Conservation (phyloP, 2,797 vertebrate genomes). For the Aeoliscus strigatus region DNA sequence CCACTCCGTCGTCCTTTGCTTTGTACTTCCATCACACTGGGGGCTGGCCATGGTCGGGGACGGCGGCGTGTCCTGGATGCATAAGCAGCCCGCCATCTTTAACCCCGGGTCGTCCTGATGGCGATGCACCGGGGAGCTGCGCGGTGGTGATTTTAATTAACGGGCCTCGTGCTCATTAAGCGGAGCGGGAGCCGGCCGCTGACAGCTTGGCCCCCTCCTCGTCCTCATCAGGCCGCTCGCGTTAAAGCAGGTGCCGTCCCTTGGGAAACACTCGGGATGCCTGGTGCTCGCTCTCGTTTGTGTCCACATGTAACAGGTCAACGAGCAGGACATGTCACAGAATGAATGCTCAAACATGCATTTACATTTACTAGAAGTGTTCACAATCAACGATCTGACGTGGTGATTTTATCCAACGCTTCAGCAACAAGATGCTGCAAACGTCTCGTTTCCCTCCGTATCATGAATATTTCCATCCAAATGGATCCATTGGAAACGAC, state of each 20-base stretch:
- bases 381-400: no score
- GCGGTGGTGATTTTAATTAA: conserved; percentile 79
- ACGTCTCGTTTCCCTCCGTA: no score
- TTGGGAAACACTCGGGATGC: conserved; percentile 41
- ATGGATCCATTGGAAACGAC: no score
- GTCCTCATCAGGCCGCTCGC: conserved; percentile 59
- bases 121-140: conserved; percentile 59
- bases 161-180: conserved; percentile 73
- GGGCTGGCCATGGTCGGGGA: conserved; percentile 45
- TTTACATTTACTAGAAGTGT: no score
- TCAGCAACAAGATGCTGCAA: no score
- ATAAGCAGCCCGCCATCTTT: conserved; percentile 56
- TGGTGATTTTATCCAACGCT: no score
- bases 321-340: no score
- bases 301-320: background rate
- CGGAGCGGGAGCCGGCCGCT: conserved; percentile 63
- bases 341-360: no score
- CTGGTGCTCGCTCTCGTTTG: conserved; percentile 27
- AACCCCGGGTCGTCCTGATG: conserved; percentile 65
- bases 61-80: conserved; percentile 30
- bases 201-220: conserved; percentile 72
- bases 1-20: conserved; percentile 19
- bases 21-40: conserved; percentile 45
- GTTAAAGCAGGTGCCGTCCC: conserved; percentile 60
- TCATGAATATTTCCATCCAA: no score